These are phyloP conservation scores for Microctenopoma steveboyesi DNA, from an alignment of 2,797 vertebrate genomes.

Conservation along the genomic window DNA sequence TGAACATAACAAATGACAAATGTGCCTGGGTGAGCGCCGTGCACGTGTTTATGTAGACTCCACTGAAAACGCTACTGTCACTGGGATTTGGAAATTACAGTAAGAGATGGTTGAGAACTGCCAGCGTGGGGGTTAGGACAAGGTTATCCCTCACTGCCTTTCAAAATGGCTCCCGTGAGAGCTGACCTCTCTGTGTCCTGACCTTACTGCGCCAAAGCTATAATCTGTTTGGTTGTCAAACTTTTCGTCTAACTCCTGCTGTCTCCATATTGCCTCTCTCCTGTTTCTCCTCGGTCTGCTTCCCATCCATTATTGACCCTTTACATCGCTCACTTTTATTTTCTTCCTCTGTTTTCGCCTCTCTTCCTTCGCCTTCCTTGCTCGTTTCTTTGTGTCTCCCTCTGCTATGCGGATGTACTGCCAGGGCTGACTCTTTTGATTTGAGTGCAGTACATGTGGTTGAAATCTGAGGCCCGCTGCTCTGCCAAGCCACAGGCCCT, in stretches of 20 bases:
- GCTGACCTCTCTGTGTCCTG: slow-evolving; percentile 51
- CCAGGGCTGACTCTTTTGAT: slow-evolving; percentile 91
- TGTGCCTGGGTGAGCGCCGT: slow-evolving; percentile 21
- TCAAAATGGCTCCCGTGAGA: slow-evolving; percentile 57
- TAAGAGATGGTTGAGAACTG: slow-evolving; percentile 44
- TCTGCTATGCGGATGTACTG: slow-evolving; percentile 85
- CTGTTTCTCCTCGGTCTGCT: slow-evolving; percentile 20
- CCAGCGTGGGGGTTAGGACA: slow-evolving; percentile 51
- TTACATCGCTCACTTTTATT: slow-evolving; percentile 66
- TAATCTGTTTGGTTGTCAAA: slow-evolving; percentile 54
- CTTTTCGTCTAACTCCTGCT: slow-evolving; percentile 47
- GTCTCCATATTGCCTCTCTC: slow-evolving; percentile 41
- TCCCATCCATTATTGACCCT: slow-evolving; percentile 55
- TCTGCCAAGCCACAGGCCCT: slow-evolving; percentile 91
- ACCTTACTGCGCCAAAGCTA: slow-evolving; percentile 50
- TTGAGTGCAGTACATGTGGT: slow-evolving; percentile 94
- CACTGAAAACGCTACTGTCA: slow-evolving; percentile 66
- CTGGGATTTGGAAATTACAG: slow-evolving; percentile 60
- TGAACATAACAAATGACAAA: slow-evolving; percentile 32
- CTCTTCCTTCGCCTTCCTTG: slow-evolving; percentile 22
- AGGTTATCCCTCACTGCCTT: slow-evolving; percentile 60
- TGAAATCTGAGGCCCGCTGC: slow-evolving; percentile 90
- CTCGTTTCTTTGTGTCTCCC: slow-evolving; percentile 76
- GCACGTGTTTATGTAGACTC: slow-evolving; percentile 51
- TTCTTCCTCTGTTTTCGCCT: slow-evolving; percentile 29